Conservation (phyloP, 2,113 vertebrate species). For the Chitala chitala region DNA sequence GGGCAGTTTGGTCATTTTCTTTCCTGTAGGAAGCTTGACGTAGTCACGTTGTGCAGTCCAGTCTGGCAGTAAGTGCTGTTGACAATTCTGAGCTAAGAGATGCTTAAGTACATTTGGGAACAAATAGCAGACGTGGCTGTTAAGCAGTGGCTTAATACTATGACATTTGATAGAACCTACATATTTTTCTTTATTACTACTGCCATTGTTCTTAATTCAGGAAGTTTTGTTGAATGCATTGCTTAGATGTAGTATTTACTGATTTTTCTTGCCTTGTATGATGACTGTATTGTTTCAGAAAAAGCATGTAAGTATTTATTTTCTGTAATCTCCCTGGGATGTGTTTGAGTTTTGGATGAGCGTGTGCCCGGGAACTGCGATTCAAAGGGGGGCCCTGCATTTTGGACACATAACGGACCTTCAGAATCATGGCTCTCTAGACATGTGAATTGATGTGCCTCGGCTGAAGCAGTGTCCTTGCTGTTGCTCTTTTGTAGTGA, state of each 20-base stretch:
- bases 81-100: conserved; percentile 5
- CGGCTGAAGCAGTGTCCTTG: conserved; percentile 45
- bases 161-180: conserved; percentile 27
- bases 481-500: conserved; percentile 56
- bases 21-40: background rate
- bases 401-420: background rate
- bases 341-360: background rate
- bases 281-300: conserved; percentile 11
- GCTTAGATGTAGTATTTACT: conserved; percentile 17
- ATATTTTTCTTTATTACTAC: conserved; percentile 25
- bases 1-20: background rate
- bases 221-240: conserved; percentile 1
- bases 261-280: conserved; percentile 3
- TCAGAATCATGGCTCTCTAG: conserved; percentile 15
- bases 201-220: conserved; percentile 10
- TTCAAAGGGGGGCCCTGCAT: background rate
- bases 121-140: background rate
- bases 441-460: conserved; percentile 34
- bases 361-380: background rate
- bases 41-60: background rate
- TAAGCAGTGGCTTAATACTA: background rate
- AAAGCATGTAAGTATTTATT: conserved; percentile 10
- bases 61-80: background rate
- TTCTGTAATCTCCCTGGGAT: background rate
- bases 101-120: background rate